A percentile compares a stretch with the other conserved stretches of the same genome.
phyloP scores from a whole-genome alignment of 2,888 invertebrate species.

The Exephanes ischioxanthus region DNA sequence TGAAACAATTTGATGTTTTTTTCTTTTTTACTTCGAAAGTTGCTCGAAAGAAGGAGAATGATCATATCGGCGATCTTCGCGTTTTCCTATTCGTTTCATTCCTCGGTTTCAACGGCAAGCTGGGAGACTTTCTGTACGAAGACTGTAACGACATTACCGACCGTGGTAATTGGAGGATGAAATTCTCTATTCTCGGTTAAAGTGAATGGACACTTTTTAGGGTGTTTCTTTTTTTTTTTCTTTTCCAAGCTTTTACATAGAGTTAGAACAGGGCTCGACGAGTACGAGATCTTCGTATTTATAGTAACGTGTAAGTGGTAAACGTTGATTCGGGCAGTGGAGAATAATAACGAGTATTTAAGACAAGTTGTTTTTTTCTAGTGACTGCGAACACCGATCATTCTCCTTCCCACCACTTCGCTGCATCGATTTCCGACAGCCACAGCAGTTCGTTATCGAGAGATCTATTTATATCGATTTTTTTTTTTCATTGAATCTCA shows the following conservation, averaged over 20 bases:
- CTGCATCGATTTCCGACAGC: constrained; percentile 23
- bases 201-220: constrained; percentile 7
- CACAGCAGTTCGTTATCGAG: constrained; percentile 25
- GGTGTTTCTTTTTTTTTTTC: background rate
- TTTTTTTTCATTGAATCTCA: constrained; percentile 12
- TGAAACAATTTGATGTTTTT: constrained; percentile 45
- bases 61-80: constrained; percentile 22
- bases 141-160: constrained; percentile 14
- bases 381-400: constrained; percentile 54
- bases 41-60: constrained; percentile 63
- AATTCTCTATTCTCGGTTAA: constrained; percentile 23
- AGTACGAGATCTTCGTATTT: constrained; percentile 23
- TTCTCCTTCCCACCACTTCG: constrained; percentile 56
- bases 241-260: constrained; percentile 14
- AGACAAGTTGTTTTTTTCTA: constrained; percentile 26
- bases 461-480: constrained; percentile 21
- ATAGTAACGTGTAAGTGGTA: background rate
- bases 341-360: constrained; percentile 44
- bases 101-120: constrained; percentile 50
- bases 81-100: background rate
- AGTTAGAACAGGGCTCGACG: constrained; percentile 13
- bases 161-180: constrained; percentile 18
- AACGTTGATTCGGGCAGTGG: constrained; percentile 41
- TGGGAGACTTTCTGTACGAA: constrained; percentile 60
- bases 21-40: constrained; percentile 27